phyloP scores from a whole-genome alignment of 2,888 invertebrate species.

The Polietes domitor region DNA sequence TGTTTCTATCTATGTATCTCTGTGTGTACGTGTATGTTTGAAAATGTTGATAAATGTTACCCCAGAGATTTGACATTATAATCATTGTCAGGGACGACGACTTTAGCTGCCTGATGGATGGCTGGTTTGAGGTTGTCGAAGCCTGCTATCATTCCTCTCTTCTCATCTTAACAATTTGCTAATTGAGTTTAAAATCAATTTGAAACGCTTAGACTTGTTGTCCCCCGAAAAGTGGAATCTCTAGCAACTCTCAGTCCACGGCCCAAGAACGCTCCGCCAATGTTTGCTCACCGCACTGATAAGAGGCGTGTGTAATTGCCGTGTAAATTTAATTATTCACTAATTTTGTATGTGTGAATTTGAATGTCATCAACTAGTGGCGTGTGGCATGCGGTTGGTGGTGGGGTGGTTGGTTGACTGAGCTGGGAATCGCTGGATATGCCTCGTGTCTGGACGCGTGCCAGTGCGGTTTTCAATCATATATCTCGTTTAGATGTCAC shows the following conservation, averaged over 20 bases:
- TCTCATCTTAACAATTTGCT: constrained; percentile 70
- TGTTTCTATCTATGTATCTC: constrained; percentile 77
- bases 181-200: constrained; percentile 82
- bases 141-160: neutral
- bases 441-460: constrained; percentile 70
- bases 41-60: constrained; percentile 80
- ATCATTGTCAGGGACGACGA: constrained; percentile 71
- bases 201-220: constrained; percentile 69
- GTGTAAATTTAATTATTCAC: constrained; percentile 81
- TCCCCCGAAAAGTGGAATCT: constrained; percentile 42
- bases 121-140: constrained; percentile 30
- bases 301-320: constrained; percentile 78
- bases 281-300: constrained; percentile 16
- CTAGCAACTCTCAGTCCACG: neutral
- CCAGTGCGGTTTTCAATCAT: constrained; percentile 65
- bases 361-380: constrained; percentile 49
- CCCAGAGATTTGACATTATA: constrained; percentile 77
- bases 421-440: neutral
- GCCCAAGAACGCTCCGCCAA: neutral
- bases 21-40: constrained; percentile 76
- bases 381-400: constrained; percentile 54
- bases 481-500: constrained; percentile 47
- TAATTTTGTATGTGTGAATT: constrained; percentile 62
- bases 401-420: constrained; percentile 61
- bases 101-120: constrained; percentile 10